Base-by-base conservation (phyloP, 2,888 invertebrate species). In the Macrostomum cliftonense region DNA sequence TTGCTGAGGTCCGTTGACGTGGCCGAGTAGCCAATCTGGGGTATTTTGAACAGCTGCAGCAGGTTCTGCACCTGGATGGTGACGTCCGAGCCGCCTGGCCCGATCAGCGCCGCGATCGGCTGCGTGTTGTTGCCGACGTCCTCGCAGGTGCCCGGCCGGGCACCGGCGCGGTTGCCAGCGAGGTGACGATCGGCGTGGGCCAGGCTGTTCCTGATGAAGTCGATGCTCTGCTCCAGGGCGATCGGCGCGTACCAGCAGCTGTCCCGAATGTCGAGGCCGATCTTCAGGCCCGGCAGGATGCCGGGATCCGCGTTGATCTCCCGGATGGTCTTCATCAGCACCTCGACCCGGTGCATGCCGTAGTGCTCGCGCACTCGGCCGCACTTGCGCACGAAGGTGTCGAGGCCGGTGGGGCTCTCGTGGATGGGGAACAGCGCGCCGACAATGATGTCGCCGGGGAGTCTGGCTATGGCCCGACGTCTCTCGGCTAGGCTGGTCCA, bases 191-290 rank as follows among this genome's bases (percentile, higher is more conserved):
- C 55, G 39, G 49, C 51, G 28, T 56, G 56, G 12, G 57, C 58
- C 57, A 79, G 76, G 39, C 79, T 77, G 62, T 79, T 79, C 43
- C 80, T 74, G 56, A 81, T 79, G 58, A 81, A 76, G 68, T 81
- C 79, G 54, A 82, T 78, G 63, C 78, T 79, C 68, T 81, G 81
- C 60, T 81, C 81, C 54, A 83, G 73, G 36, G 82, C 82, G 4
- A 82, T 79, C 14, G 81, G 78, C 2, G 82, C 78, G 60, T 81
- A 81, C 82, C 82, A 83, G 67, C 83, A 83, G 20, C 81, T 80
- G 70, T 83, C 83, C 2, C 81, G 73, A 53, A 81, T 79, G 65
- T 81, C 81, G 49, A 80, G 76, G 21, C 82, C 82, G 13, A 78
- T 65, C 1, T 69, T 73, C 46, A 77, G 71, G 54, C 67, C 67